Base-by-base conservation (phyloP, 2,797 vertebrate species). In the Sciurus carolinensis region DNA sequence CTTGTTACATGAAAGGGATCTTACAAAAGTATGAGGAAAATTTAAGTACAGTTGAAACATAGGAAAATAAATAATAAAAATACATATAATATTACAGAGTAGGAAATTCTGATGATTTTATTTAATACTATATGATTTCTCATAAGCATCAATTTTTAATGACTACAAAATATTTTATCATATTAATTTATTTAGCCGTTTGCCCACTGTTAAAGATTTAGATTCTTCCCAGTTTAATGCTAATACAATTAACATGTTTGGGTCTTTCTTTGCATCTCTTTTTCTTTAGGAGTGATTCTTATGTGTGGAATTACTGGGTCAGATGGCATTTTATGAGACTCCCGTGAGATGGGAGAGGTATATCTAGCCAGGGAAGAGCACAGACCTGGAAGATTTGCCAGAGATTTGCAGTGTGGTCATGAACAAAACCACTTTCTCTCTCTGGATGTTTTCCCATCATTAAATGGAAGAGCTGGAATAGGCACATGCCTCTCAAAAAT, bases 191-290 rank as follows among this genome's bases (percentile, higher is more conserved):
- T 84, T 87, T 76, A 95, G 3, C 33, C n/a, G 52, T 66, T 77
- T 82, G 26, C 30, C 2, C 15, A 69, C 69, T 62, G 83, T n/a
- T 69, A 28, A 64, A 80, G 11, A 85, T 76, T 42, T 84, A 54
- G 14, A 42, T 85, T 67, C 28, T 90, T 92, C 79, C 26, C 77
- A 84, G 44, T 86, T 89, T 66, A 84, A 84, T 82, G 77, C 71
- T 94, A 64, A 75, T 77, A 33, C 54, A 77, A 87, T 57, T 47
- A 81, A 39, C 47, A 62, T 39, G 82, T 77, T 76, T 52, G 39
- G 39, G 15, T 82, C 39, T 64, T 85, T 77, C 52, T 79, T 76
- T 82, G 26, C 6, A 64, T 69, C 36, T 91, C 33, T 72, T 54
- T 73, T 67, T 95, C 50, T 90, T 87, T 54, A 36, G 50, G 33